Evolutionary conservation across 1,140 invertebrate species (phyloP), one percentile per base, ranked within the genome.

Genomic region (Sitophilus oryzae): DNA sequence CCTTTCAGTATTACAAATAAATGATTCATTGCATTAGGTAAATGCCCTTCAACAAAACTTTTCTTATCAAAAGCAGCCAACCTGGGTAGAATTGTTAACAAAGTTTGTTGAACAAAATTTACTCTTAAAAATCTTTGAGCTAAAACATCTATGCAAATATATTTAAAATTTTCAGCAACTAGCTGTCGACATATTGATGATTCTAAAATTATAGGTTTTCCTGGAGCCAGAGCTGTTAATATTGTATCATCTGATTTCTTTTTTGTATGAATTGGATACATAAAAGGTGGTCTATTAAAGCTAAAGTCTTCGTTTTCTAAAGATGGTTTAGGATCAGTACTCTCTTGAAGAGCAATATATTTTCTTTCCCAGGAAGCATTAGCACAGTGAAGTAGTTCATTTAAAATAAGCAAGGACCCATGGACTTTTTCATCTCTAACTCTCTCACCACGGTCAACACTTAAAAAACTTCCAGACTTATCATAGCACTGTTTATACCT

Each of bases 331-430:
- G 60, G 60, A 45, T 61, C 73, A 47, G 51, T 73, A 61, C 46
- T 71, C 60, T 88, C 65, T 71, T 79, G 77, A 1, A 94, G 68
- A n/a, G 79, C 74, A 46, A 84, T 83, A 59, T 92, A 90, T 55
- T 84, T 82, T 16, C 79, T 78, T 68, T 94, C 96, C 84, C 93
- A 95, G 40, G 84, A 79, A 2, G 88, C 81, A 75, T 98, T 96
- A 40, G 91, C 89, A 67, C 92, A 95, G 56, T 95, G 76, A 1
- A 99, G 75, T 0, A 99, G 74, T 72, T 99, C 96, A 76, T 98
- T 97, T 1, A 98, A 74, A 10, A 98, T 90, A 10, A 99, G 77
- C 0, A 99, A 74, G 1, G 91, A 91, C 10, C 94, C 93, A 71
- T 98, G 96, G 19, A 93, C 83, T 68, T 86, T 80, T 70, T 98